These are phyloP conservation scores for Scaptomyza graminum DNA, from an alignment of 1,140 invertebrate species.

Conservation along the genomic window DNA sequence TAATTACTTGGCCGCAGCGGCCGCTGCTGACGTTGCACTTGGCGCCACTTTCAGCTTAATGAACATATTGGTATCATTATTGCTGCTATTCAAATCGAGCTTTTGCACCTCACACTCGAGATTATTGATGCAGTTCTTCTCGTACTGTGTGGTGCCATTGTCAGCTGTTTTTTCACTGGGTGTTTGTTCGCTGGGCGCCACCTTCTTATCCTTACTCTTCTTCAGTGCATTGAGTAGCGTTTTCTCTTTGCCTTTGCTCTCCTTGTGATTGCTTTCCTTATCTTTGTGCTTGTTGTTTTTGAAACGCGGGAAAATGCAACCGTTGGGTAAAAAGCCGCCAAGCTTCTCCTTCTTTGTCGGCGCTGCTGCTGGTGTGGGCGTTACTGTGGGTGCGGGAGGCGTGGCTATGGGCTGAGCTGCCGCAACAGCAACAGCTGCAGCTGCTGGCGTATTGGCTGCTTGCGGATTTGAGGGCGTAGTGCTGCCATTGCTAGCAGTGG, in stretches of 20 bases:
- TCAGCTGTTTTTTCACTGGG: slow-evolving; percentile 48
- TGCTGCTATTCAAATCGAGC: slow-evolving; percentile 73
- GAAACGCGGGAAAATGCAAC: slow-evolving; percentile 83
- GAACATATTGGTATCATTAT: slow-evolving; percentile 71
- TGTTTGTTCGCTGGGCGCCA: slow-evolving; percentile 69
- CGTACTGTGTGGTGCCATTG: slow-evolving; percentile 67
- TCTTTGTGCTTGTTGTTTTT: slow-evolving; percentile 83
- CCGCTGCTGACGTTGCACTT: slow-evolving; percentile 59
- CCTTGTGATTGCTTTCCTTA: slow-evolving; percentile 79
- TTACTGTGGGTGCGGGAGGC: slow-evolving; percentile 26
- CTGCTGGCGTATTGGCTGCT: slow-evolving; percentile 6
- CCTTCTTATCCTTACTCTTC: slow-evolving; percentile 81
- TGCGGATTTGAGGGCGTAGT: slow-evolving; percentile 11
- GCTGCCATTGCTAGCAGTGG: slow-evolving; percentile 48
- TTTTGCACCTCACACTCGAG: slow-evolving; percentile 80
- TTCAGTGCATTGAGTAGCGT: slow-evolving; percentile 80
- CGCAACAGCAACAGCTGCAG: slow-evolving; percentile 1
- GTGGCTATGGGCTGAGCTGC: slow-evolving; percentile 8
- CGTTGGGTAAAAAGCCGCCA: slow-evolving; percentile 81
- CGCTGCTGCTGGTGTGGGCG: slow-evolving; percentile 41
- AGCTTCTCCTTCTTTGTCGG: slow-evolving; percentile 81
- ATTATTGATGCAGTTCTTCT: slow-evolving; percentile 82
- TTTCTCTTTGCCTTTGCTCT: slow-evolving; percentile 79
- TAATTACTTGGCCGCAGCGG: slow-evolving; percentile 70
- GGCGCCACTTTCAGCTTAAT: slow-evolving; percentile 76